Base-by-base conservation (phyloP, 2,797 vertebrate species). In the Urophycis tenuis region DNA sequence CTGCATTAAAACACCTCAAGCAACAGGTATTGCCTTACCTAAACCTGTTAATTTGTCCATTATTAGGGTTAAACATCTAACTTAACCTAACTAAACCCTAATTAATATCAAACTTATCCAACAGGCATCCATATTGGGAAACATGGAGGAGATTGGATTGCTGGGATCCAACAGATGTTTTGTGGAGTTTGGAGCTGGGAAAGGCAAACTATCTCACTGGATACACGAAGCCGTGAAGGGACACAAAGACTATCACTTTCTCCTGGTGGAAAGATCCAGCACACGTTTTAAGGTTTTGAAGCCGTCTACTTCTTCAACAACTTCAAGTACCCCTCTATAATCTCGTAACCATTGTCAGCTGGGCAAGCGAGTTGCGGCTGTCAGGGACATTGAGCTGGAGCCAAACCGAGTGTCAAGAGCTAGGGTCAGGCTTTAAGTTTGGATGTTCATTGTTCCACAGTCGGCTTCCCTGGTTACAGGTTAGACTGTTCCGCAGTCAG, bases 161-260 rank as follows among this genome's bases (percentile, higher is more conserved):
- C 94, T 99, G 82, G 89, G 90, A 49, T 86, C 94, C 11, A 89
- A 93, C 80, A 92, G 91, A 77, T 98, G 96, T 89, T 99, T 95
- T 78, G 88, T 99, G 79, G 97, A 99, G 86, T 99, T 99, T 80
- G 97, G 97, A 77, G 97, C 97, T 2, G 97, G 97, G n/a, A 93
- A 94, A 81, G 97, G 97, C 77, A 98, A 96, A 87, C 91, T 99
- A 69, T 98, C 97, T 60, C 97, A 98, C 11, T 99, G 97, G 97
- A 94, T 99, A 80, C 95, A 95, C 29, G 82, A 91, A 83, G 96
- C 96, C 64, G 88, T 96, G 82, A 93, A 93, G 88, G 91, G 91
- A 60, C 73, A 69, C 8, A 83, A 93, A 73, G 90, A 94, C 15
- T 91, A 95, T 80, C 93, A 96, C 83, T 95, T 98, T 88, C 88